Evolutionary conservation across 2,797 vertebrate genomes (phyloP).

Genomic region (Garrulus glandarius): DNA sequence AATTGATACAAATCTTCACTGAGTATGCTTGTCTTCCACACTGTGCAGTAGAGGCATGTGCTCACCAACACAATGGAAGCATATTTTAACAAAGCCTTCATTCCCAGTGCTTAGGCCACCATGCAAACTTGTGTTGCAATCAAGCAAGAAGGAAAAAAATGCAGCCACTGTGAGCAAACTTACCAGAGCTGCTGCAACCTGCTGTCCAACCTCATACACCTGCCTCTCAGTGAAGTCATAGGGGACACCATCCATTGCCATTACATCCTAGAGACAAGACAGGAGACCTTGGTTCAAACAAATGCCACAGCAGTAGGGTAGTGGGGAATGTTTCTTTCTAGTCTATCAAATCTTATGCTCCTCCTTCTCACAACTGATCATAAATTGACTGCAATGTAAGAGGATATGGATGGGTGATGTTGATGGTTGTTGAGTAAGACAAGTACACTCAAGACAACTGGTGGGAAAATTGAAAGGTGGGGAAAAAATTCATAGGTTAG

Average conservation of each 20-base stretch:
- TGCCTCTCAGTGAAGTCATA: conserved; percentile 88
- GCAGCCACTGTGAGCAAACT: conserved; percentile 27
- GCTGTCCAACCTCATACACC: conserved; percentile 85
- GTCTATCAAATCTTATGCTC: background rate
- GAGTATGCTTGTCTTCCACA: background rate
- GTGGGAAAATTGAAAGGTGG: background rate
- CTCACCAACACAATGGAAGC: background rate
- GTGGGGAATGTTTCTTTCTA: background rate
- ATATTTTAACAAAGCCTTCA: background rate
- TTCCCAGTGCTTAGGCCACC: background rate
- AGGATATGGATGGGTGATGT: background rate
- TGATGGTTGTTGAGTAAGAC: background rate
- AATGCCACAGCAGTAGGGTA: background rate
- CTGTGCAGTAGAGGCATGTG: background rate
- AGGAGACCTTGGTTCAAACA: background rate
- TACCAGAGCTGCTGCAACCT: conserved; percentile 90
- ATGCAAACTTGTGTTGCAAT: background rate
- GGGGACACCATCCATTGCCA: conserved; percentile 72
- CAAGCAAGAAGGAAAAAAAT: background rate
- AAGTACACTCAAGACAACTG: background rate
- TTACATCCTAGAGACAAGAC: conserved; percentile 75
- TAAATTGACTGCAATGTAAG: background rate
- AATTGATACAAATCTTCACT: background rate
- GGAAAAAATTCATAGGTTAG: background rate
- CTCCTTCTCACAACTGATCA: background rate